Evolutionary conservation across 2,797 vertebrate species (phyloP).

Genomic region (Ataeniobius toweri): DNA sequence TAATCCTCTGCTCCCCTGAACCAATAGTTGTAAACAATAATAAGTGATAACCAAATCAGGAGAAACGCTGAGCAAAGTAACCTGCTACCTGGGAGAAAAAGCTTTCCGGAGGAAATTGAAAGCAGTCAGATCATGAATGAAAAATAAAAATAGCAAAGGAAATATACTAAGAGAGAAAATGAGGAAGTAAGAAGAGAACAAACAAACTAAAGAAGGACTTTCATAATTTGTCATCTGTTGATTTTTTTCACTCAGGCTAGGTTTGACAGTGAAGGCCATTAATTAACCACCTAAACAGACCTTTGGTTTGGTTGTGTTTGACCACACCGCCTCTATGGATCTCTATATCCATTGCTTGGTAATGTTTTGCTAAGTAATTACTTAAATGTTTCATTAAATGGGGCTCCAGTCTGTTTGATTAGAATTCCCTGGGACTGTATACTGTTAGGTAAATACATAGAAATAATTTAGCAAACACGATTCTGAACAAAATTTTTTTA

Average conservation of each 20-base stretch:
- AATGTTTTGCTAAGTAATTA: conserved; percentile 59
- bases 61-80: conserved; percentile 44
- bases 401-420: conserved; percentile 9
- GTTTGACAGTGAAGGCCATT: conserved; percentile 61
- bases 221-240: neutral
- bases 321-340: conserved; percentile 46
- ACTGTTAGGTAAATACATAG: conserved; percentile 3
- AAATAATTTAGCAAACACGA: conserved; percentile 23
- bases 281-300: conserved; percentile 69
- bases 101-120: conserved; percentile 2
- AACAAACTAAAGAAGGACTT: conserved; percentile 3
- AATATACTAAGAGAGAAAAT: neutral
- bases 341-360: conserved; percentile 53
- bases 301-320: conserved; percentile 45
- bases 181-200: neutral
- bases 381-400: conserved; percentile 64
- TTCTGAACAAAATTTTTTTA: conserved; percentile 17
- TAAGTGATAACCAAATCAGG: conserved; percentile 51
- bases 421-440: conserved; percentile 19
- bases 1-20: conserved; percentile 53
- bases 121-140: neutral
- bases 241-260: conserved; percentile 23
- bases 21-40: conserved; percentile 67
- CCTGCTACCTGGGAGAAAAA: conserved; percentile 42
- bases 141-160: neutral